Evolutionary conservation across 2,888 invertebrate species (phyloP), one percentile per base, ranked within the genome.

Genomic region (Cephonodes hylas): DNA sequence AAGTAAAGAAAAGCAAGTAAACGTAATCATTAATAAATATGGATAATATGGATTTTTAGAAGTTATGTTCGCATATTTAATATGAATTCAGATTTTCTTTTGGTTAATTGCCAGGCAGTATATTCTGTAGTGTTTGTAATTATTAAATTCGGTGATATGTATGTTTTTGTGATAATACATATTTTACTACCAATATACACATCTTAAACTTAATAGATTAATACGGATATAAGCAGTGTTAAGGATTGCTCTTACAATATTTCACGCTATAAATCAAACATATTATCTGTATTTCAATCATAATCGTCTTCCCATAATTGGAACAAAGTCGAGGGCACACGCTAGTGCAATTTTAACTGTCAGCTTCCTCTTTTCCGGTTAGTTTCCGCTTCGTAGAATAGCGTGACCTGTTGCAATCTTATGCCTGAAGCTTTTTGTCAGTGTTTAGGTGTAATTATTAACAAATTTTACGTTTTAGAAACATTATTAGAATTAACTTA

Each of bases 301-400:
- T 63, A 64, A 61, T 61, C 57, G 58, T 59, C 20, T 20, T 63
- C 64, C 57, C 62, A 63, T 59, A 53, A 53, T 27, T 31, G 60
- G 63, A 62, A 53, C 65, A 69, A 65, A 42, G 22, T 57, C 64
- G 61, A 63, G 53, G 23, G 61, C 65, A 57, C 59, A 53, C 22
- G 46, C 61, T 70, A 63, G 46, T 65, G 42, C 42, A 53, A 53
- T 60, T 53, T 10, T 53, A 53, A 42, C 22, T 23, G 15, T 25
- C 25, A 3, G 58, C 34, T 18, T 62, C 13, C 56, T 58, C 46
- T 15, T 15, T 63, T 31, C 48, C 48, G 48, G 25, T 48, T 48
- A 53, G 53, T 53, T 53, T 31, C 53, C 27, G 53, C 7, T 10
- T 18, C 18, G 8, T 7, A 25, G 3, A 23, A 5, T 48, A 7